A percentile compares a stretch with the other conserved stretches of the same genome.
Evolutionary conservation across 2,797 vertebrate species (phyloP).

Genomic region (Heterohyrax brucei): DNA sequence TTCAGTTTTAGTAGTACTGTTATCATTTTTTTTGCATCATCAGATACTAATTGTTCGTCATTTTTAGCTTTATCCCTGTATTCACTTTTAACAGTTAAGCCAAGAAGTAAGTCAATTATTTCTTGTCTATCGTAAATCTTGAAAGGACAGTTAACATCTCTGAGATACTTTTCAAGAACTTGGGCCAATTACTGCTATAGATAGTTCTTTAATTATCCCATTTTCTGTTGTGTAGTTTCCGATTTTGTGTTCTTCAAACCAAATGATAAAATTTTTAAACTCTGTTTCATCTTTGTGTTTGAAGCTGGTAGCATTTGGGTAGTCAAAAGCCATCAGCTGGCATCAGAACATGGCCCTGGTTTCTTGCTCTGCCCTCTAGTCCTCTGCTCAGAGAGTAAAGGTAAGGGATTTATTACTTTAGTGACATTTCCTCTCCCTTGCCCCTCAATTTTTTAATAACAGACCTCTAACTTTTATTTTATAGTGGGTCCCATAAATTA

Average conservation of each 20-base stretch:
- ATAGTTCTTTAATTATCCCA: conserved; percentile 97
- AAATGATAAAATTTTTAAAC: conserved; percentile 98
- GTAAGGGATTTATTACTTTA: not conserved
- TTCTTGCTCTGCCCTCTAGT: too few relatives aligned
- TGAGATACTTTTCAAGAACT: conserved; percentile 93
- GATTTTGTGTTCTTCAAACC: conserved; percentile 99
- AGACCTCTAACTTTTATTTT: not conserved
- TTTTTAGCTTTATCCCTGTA: conserved; percentile 74
- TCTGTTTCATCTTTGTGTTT: conserved; percentile 95
- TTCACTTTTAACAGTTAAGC: too few relatives aligned
- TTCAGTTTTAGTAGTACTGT: conserved; percentile 89
- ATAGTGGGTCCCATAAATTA: too few relatives aligned
- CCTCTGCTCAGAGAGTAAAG: too few relatives aligned
- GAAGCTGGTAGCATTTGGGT: too few relatives aligned
- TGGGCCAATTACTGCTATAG: conserved; percentile 96
- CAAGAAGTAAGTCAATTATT: too few relatives aligned
- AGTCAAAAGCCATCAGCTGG: too few relatives aligned
- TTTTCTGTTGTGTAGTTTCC: conserved; percentile 99
- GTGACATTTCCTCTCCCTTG: not conserved
- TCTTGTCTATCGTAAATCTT: too few relatives aligned
- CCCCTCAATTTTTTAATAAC: not conserved
- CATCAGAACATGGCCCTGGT: too few relatives aligned
- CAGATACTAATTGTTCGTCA: conserved; percentile 90
- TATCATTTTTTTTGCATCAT: conserved; percentile 89
- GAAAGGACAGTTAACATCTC: too few relatives aligned